Evolutionary conservation across 2,888 invertebrate species (phyloP), one percentile per base, ranked within the genome.

Genomic region (Cataglyphis cursor): DNA sequence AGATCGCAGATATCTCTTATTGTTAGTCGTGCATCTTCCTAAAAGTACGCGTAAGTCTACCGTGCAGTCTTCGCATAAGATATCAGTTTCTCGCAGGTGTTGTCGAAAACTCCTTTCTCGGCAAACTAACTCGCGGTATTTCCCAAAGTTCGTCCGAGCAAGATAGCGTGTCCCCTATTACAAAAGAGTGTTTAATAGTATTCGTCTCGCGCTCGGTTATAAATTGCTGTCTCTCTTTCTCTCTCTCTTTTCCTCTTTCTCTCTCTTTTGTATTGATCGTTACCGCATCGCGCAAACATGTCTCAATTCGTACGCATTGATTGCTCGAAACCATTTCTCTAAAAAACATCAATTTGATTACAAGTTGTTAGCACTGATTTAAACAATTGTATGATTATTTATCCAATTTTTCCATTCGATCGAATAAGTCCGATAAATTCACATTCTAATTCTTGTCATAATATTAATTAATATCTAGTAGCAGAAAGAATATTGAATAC

Each of bases 1-100:
- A 66, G 28, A 78, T 80, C 31, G 51, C 66, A 78, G 76, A 41
- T 61, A 64, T 5, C 73, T 76, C 18, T 80, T 76, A 83, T 1
- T 24, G 64, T 80, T 75, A 83, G 65, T 81, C 78, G 74, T 87
- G 85, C 59, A 83, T 88, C 87, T 89, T 89, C 24, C 61, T 57
- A 51, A 76, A 89, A 89, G 83, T 81, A 81, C 41, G 38, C 61
- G 24, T 87, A 89, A 88, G 81, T 85, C 81, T 57, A 21, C 70
- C 70, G 73, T 73, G 81, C 88, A 84, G 88, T 85, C 74, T 62
- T 59, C 48, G 73, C 64, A 48, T 65, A 81, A 81, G 83, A 83
- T 88, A 88, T 88, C 88, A 89, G 87, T 81, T 83, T 78, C 87
- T 61, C 81, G 83, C 89, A 88, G 89, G 83, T 88, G 82, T 82